These are phyloP conservation scores for Nannoperca australis DNA, from an alignment of 2,797 vertebrate genomes.

Conservation along the genomic window DNA sequence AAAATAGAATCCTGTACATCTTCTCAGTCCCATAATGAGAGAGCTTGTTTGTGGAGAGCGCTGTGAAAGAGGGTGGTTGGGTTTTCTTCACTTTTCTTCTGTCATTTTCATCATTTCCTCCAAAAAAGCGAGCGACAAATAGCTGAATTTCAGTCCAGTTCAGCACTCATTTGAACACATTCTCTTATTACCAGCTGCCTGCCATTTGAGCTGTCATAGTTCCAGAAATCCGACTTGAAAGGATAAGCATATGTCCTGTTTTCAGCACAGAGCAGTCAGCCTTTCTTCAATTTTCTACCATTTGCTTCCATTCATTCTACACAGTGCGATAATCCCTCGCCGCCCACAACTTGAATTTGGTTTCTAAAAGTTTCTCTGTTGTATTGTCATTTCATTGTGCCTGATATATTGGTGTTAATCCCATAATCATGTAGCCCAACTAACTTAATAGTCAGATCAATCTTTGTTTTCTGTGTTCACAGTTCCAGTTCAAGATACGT, in stretches of 20 bases:
- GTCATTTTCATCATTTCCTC: background rate
- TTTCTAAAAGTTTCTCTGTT: conserved; percentile 33
- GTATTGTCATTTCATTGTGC: conserved; percentile 26
- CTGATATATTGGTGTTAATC: conserved; percentile 14
- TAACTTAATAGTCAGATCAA: conserved; percentile 8
- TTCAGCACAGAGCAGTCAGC: background rate
- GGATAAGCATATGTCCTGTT: background rate
- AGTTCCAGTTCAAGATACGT: conserved; percentile 16
- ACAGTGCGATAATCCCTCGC: conserved; percentile 17
- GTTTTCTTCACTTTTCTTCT: conserved; percentile 17
- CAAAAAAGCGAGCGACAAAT: conserved; percentile 8
- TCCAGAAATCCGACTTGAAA: conserved; percentile 29
- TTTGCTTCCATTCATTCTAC: conserved; percentile 8
- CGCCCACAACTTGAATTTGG: conserved; percentile 43
- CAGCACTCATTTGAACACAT: conserved; percentile 3
- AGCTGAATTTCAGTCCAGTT: conserved; percentile 23
- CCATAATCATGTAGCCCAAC: background rate
- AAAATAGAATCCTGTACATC: conserved; percentile 79
- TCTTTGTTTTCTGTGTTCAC: background rate
- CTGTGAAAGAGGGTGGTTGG: conserved; percentile 13
- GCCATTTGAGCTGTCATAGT: background rate
- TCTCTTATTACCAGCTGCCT: background rate
- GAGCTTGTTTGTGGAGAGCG: conserved; percentile 54
- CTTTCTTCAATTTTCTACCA: background rate
- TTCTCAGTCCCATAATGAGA: conserved; percentile 34